These are phyloP conservation scores for Lepisosteus osseus DNA, from an alignment of 2,113 vertebrate genomes.

Conservation along the genomic window DNA sequence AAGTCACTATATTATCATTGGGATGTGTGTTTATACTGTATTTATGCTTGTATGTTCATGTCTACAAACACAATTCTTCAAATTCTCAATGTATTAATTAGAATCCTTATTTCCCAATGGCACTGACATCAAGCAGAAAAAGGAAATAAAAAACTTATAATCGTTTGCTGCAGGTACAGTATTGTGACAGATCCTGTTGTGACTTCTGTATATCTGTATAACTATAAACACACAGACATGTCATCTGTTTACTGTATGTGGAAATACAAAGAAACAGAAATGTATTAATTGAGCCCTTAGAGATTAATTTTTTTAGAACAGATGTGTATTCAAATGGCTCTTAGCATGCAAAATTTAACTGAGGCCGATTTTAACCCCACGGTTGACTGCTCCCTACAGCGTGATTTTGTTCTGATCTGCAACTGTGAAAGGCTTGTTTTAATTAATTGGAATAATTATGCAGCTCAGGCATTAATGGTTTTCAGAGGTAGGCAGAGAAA, in stretches of 20 bases:
- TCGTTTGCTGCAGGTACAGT: too few species aligned
- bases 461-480: constrained; percentile 8
- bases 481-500: background rate
- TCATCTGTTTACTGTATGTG: background rate
- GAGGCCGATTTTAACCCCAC: background rate
- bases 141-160: background rate
- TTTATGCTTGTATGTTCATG: too few species aligned
- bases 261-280: background rate
- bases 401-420: background rate
- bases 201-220: too few species aligned
- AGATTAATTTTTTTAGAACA: background rate
- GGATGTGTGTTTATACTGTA: too few species aligned
- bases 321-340: background rate
- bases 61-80: too few species aligned
- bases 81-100: too few species aligned
- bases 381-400: background rate
- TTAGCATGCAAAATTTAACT: background rate
- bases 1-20: too few species aligned
- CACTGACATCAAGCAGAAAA: too few species aligned
- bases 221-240: too few species aligned
- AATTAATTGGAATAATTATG: constrained; percentile 19
- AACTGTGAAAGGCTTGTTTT: constrained; percentile 3
- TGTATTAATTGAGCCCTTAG: constrained; percentile 2
- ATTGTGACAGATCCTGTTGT: too few species aligned
- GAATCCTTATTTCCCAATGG: too few species aligned